A percentile compares a stretch with the other conserved stretches of the same genome.
phyloP scores from a whole-genome alignment of 2,888 invertebrate genomes.

The Ichneumon xanthorius region DNA sequence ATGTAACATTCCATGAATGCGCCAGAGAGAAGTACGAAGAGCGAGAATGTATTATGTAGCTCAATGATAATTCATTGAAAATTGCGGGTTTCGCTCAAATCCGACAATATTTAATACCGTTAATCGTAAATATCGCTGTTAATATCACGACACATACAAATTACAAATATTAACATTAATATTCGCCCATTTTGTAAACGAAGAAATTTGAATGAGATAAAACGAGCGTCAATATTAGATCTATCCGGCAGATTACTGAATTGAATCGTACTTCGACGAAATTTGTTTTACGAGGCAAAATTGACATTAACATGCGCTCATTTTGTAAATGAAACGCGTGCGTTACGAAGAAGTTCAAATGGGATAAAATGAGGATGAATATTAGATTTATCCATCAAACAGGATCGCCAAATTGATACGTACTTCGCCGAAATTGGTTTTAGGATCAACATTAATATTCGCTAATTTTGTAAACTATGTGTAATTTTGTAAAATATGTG shows the following conservation, averaged over 20 bases:
- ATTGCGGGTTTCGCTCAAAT: background rate
- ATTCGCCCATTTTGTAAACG: background rate
- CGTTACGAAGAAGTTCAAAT: background rate
- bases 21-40: constrained; percentile 3
- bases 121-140: background rate
- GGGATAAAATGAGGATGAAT: background rate
- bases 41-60: constrained; percentile 23
- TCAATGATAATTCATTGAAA: constrained; percentile 44
- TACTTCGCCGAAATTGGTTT: no score
- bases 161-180: background rate
- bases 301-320: background rate
- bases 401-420: no score
- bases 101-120: background rate
- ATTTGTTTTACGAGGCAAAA: constrained; percentile 1
- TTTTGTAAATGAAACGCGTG: background rate
- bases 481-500: background rate
- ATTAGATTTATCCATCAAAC: background rate
- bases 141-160: background rate
- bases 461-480: background rate
- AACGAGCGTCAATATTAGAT: background rate
- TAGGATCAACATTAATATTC: background rate
- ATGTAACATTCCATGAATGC: background rate
- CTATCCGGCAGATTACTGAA: no score
- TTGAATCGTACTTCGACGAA: background rate
- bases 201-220: background rate